phyloP scores from a whole-genome alignment of 2,797 vertebrate species.

The Sebastes diploproa region DNA sequence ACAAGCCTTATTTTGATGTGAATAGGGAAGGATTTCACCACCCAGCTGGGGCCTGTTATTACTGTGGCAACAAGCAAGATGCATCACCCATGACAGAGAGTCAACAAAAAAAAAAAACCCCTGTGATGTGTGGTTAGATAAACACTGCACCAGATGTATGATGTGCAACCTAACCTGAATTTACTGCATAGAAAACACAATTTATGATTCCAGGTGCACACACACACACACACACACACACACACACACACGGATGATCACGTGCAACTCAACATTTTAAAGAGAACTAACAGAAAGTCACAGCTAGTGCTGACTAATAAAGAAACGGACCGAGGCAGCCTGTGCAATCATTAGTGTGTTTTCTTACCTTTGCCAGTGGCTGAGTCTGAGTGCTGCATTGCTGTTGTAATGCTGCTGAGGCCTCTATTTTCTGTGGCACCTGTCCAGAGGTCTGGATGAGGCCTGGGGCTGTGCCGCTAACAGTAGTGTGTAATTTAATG shows the following conservation, averaged over 20 bases:
- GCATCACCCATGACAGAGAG: conserved; percentile 26
- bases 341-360: not conserved
- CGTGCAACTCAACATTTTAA: not conserved
- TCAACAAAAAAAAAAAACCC: not conserved
- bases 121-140: conserved; percentile 29
- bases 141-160: conserved; percentile 34
- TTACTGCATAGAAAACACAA: conserved; percentile 7
- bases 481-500: conserved; percentile 79
- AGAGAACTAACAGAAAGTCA: not conserved
- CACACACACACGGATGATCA: not conserved
- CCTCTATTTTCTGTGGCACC: conserved; percentile 80
- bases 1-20: conserved; percentile 58
- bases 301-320: conserved; percentile 17
- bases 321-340: not conserved
- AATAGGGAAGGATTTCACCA: conserved; percentile 57
- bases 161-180: conserved; percentile 2
- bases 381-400: conserved; percentile 79
- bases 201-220: conserved; percentile 18
- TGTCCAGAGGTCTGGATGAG: conserved; percentile 80
- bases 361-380: conserved; percentile 87
- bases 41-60: conserved; percentile 59
- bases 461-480: conserved; percentile 74
- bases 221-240: not conserved
- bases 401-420: conserved; percentile 76
- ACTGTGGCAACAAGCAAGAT: conserved; percentile 40